Percentiles rank a stretch among this genome's conserved stretches.
These are phyloP conservation scores for Dolichotis patagonum DNA, from an alignment of 2,113 vertebrate species.

Conservation along the genomic window DNA sequence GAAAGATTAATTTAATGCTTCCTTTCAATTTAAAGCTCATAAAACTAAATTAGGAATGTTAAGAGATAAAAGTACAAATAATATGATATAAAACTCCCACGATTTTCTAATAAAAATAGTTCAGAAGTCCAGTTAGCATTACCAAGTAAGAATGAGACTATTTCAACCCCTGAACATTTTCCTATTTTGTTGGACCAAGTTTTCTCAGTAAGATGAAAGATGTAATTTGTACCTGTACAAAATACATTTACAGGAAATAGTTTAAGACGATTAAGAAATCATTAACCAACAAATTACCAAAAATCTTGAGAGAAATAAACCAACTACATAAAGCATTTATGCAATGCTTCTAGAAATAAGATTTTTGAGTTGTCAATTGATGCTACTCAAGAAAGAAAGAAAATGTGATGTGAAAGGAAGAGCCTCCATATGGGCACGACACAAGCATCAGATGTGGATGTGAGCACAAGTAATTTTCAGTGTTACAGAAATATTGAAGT, in stretches of 20 bases:
- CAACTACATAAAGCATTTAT: conserved; percentile 44
- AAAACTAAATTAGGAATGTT: conserved; percentile 38
- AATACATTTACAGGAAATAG: conserved; percentile 48
- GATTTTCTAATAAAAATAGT: conserved; percentile 57
- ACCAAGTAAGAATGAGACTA: conserved; percentile 58
- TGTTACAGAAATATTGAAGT: conserved; percentile 8
- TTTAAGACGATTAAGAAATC: conserved; percentile 56
- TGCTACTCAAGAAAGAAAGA: not conserved
- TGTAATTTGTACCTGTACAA: not conserved
- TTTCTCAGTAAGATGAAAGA: conserved; percentile 37
- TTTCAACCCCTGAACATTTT: conserved; percentile 17
- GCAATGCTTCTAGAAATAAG: not conserved
- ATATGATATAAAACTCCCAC: conserved; percentile 2
- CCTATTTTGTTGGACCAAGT: conserved; percentile 39
- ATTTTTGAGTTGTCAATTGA: conserved; percentile 6
- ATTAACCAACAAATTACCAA: conserved; percentile 63
- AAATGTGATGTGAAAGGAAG: not conserved
- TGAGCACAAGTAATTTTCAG: not conserved
- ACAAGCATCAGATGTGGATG: not conserved
- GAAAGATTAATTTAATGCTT: conserved; percentile 50
- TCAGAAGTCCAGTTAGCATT: conserved; percentile 1
- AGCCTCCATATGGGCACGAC: not conserved
- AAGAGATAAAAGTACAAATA: conserved; percentile 49
- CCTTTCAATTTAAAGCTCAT: conserved; percentile 30
- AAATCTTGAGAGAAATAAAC: conserved; percentile 48